phyloP scores from a whole-genome alignment of 2,888 invertebrate species.

The Xestia rhomboidea region DNA sequence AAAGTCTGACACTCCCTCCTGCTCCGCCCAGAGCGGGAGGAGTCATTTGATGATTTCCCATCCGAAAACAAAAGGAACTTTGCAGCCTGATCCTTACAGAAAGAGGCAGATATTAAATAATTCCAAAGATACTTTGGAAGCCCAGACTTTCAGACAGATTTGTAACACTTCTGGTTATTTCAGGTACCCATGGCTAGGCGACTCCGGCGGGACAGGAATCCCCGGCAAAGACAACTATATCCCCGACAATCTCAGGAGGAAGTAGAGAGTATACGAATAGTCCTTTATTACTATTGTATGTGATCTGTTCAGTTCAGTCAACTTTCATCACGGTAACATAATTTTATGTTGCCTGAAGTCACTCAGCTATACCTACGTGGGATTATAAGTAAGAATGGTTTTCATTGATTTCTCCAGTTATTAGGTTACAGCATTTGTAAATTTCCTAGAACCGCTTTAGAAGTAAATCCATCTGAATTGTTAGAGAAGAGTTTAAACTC shows the following conservation, averaged over 20 bases:
- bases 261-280: conserved; percentile 72
- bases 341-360: conserved; percentile 1
- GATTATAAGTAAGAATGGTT: too few species aligned
- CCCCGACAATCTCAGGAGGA: conserved; percentile 92
- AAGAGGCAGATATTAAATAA: neutral
- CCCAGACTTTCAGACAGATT: neutral
- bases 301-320: conserved; percentile 69
- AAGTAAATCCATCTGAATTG: neutral
- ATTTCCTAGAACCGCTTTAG: neutral
- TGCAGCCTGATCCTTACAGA: neutral
- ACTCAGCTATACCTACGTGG: neutral
- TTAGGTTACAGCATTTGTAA: neutral
- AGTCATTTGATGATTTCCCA: too few species aligned
- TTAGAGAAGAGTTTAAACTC: neutral
- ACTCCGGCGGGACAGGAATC: conserved; percentile 95
- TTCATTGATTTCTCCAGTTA: neutral
- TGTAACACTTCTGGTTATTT: conserved; percentile 45
- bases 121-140: neutral
- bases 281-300: conserved; percentile 57
- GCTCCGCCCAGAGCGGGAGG: too few species aligned
- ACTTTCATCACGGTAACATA: conserved; percentile 9
- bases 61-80: too few species aligned
- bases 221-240: conserved; percentile 95
- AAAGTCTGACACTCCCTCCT: too few species aligned
- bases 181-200: conserved; percentile 96